Evolutionary conservation across 2,888 invertebrate species (phyloP), one percentile per base, ranked within the genome.

Genomic region (Polydrusus pterygomalis): DNA sequence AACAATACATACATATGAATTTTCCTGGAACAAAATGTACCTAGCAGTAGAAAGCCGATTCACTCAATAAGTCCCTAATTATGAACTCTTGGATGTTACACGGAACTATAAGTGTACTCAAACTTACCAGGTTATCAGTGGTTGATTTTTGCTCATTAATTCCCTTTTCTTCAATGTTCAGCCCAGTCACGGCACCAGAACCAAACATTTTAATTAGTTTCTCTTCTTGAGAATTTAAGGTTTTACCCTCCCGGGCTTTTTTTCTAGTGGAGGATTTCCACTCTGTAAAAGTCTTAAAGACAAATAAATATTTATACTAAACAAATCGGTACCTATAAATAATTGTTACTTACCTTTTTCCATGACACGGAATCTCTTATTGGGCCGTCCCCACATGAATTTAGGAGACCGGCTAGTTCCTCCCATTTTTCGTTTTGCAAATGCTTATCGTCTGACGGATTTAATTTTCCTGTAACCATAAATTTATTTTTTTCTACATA

Each of bases 201-300:
- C 45, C 45, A n/a, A n/a, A n/a, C 6, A 45, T n/a, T 13, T 13
- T n/a, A 45, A 45, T 13, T 6, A 45, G 6, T n/a, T 13, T 45
- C 13, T 45, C 45, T 45, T 45, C 45, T 45, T 45, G 45, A n/a
- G 13, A 13, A n/a, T 13, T n/a, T n/a, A 45, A n/a, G 6, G 45
- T n/a, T n/a, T 45, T 45, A n/a, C n/a, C n/a, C n/a, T 45, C 45
- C n/a, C 45, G 10, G 13, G 45, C 45, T n/a, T 45, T 45, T n/a
- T 45, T 45, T 45, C 45, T 45, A 6, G n/a, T 45, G 6, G 13
- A n/a, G n/a, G 45, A 45, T n/a, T 45, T 45, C 45, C 45, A 45
- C n/a, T 45, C 45, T 45, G 45, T 45, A 45, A 45, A 45, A 13
- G n/a, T n/a, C 45, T 45, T 13, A 45, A 45, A 45, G 45, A n/a